Evolutionary conservation across 2,888 invertebrate genomes (phyloP).

Genomic region (Plutella xylostella): DNA sequence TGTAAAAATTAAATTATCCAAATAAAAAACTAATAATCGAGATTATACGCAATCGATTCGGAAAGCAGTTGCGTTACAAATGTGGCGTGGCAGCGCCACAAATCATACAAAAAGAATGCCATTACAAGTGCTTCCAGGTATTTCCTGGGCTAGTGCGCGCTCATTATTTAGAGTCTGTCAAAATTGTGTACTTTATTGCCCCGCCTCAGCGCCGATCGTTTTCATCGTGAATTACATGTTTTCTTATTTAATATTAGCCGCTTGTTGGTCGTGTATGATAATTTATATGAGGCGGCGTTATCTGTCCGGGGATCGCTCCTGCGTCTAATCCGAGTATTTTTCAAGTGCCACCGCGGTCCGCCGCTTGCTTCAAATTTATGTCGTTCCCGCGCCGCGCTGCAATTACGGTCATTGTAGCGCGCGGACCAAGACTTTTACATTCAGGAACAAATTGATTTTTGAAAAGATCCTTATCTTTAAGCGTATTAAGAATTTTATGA

Average conservation of each 20-base stretch:
- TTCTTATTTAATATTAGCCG: slow-evolving; percentile 68
- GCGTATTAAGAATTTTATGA: too few species aligned
- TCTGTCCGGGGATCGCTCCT: slow-evolving; percentile 59
- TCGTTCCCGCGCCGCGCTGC: slow-evolving; percentile 43
- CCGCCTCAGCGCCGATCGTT: slow-evolving; percentile 42
- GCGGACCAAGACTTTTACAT: too few species aligned
- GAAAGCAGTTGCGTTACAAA: too few species aligned
- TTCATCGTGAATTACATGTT: slow-evolving; percentile 63
- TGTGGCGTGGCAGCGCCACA: too few species aligned
- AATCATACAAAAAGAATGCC: neutral
- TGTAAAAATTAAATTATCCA: too few species aligned
- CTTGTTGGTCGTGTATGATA: slow-evolving; percentile 61
- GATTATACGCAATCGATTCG: too few species aligned
- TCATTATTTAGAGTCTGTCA: slow-evolving; percentile 69
- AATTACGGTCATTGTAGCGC: slow-evolving; percentile 33
- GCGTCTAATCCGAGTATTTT: slow-evolving; percentile 67
- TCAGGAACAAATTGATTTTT: too few species aligned
- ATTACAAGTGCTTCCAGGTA: slow-evolving; percentile 32
- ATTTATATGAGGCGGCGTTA: slow-evolving; percentile 62
- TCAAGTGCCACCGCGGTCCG: slow-evolving; percentile 42
- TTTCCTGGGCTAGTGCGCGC: slow-evolving; percentile 57
- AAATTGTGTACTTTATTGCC: slow-evolving; percentile 64
- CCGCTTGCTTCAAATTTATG: slow-evolving; percentile 43
- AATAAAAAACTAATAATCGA: too few species aligned
- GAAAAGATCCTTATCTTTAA: too few species aligned